These are phyloP conservation scores for Tholera decimalis DNA, from an alignment of 2,888 invertebrate genomes.

Conservation along the genomic window DNA sequence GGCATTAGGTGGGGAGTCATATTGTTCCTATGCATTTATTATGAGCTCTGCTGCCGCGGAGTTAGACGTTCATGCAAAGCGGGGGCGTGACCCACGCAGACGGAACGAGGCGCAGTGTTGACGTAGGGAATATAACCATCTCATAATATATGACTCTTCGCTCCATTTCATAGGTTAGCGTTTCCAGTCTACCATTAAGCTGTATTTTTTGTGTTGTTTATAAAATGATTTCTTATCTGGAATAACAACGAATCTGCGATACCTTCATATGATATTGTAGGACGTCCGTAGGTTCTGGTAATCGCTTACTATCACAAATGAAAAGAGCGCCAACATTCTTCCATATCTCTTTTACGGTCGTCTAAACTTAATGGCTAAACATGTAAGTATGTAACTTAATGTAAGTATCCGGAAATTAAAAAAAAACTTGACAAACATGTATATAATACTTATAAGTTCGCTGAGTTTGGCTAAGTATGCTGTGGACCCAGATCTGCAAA, in stretches of 20 bases:
- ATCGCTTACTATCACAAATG: background rate
- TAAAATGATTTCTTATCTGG: background rate
- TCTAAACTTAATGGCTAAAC: background rate
- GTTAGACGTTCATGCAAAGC: constrained; percentile 33
- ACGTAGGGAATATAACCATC: constrained; percentile 30
- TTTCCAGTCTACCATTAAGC: background rate
- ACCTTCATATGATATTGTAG: background rate
- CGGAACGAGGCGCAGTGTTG: constrained; percentile 15
- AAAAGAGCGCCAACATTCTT: background rate
- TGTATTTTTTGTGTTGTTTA: no score
- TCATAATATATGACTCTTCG: constrained; percentile 4
- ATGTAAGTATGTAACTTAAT: no score
- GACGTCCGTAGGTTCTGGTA: background rate
- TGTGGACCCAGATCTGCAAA: no score
- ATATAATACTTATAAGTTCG: no score
- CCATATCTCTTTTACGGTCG: background rate
- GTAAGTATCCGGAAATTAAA: no score
- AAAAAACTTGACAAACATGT: no score
- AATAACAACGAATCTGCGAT: no score
- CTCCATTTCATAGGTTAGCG: background rate
- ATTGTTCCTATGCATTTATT: constrained; percentile 56
- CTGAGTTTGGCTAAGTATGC: no score
- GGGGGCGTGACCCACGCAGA: constrained; percentile 35
- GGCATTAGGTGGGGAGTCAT: constrained; percentile 54
- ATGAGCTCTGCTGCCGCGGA: constrained; percentile 35